phyloP scores from a whole-genome alignment of 2,797 vertebrate genomes.

The Microctenopoma steveboyesi region DNA sequence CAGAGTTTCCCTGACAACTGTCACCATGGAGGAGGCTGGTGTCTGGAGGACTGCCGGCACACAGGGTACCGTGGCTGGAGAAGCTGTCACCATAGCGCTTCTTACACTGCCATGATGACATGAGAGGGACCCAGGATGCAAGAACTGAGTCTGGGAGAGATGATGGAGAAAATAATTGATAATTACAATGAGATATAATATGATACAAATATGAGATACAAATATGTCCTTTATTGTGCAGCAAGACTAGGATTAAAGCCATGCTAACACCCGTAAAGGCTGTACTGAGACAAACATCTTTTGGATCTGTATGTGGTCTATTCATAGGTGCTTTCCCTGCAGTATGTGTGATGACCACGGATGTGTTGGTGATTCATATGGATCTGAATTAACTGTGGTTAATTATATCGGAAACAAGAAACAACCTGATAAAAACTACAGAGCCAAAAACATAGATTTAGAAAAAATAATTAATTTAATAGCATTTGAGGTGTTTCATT shows the following conservation, averaged over 20 bases:
- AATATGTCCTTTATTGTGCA: too few relatives aligned
- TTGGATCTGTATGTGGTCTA: too few relatives aligned
- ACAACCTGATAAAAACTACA: too few relatives aligned
- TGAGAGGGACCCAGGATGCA: slow-evolving; percentile 89
- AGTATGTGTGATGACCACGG: too few relatives aligned
- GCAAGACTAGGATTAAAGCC: neutral
- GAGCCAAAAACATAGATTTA: neutral
- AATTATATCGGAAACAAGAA: too few relatives aligned
- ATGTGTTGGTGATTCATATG: too few relatives aligned
- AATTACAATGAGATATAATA: neutral
- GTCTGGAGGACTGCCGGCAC: slow-evolving; percentile 90
- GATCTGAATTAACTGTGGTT: too few relatives aligned
- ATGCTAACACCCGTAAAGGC: neutral
- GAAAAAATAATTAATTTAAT: neutral
- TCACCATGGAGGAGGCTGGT: slow-evolving; percentile 85
- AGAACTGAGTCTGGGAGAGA: slow-evolving; percentile 85
- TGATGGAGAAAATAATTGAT: neutral
- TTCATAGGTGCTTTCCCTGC: too few relatives aligned
- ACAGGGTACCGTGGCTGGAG: slow-evolving; percentile 90
- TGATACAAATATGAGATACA: too few relatives aligned
- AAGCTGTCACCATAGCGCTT: slow-evolving; percentile 88
- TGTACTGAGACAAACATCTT: too few relatives aligned
- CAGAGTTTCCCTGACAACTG: slow-evolving; percentile 90
- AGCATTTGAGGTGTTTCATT: neutral
- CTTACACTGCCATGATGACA: slow-evolving; percentile 88